Percentiles rank a stretch among this genome's conserved stretches.
phyloP scores from a whole-genome alignment of 2,888 invertebrate species.

The Camponotus fellah region DNA sequence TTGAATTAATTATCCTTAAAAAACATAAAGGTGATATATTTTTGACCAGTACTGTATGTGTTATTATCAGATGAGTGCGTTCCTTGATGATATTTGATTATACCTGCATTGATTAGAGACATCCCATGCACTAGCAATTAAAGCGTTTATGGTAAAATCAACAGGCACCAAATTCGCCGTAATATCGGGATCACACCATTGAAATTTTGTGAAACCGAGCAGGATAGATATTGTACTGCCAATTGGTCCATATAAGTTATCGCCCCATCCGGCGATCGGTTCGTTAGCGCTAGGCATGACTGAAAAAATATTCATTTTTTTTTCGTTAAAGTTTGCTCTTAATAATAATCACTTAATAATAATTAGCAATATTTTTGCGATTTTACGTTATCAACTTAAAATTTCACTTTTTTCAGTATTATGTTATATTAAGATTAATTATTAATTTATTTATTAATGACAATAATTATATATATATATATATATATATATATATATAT shows the following conservation, averaged over 20 bases:
- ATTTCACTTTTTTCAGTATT: background rate
- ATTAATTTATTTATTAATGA: background rate
- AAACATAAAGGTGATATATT: too few relatives aligned
- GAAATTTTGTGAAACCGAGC: constrained; percentile 90
- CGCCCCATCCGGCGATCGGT: constrained; percentile 91
- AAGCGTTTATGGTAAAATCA: constrained; percentile 90
- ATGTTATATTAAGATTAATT: too few relatives aligned
- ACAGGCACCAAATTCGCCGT: constrained; percentile 92
- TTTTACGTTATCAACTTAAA: background rate
- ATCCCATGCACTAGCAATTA: constrained; percentile 89
- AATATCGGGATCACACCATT: constrained; percentile 88
- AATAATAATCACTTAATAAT: background rate
- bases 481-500: too few relatives aligned
- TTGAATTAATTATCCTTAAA: too few relatives aligned
- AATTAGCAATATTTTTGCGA: background rate
- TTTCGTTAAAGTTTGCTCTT: background rate
- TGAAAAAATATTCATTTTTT: constrained; percentile 75
- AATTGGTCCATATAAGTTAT: constrained; percentile 93
- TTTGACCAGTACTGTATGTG: too few relatives aligned
- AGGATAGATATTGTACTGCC: constrained; percentile 88
- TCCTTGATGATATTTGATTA: background rate
- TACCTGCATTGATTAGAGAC: constrained; percentile 85
- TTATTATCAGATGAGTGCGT: background rate
- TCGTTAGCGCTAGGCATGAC: constrained; percentile 89
- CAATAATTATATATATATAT: background rate